phyloP scores from a whole-genome alignment of 1,140 invertebrate genomes.

The Phocides pigmalion region DNA sequence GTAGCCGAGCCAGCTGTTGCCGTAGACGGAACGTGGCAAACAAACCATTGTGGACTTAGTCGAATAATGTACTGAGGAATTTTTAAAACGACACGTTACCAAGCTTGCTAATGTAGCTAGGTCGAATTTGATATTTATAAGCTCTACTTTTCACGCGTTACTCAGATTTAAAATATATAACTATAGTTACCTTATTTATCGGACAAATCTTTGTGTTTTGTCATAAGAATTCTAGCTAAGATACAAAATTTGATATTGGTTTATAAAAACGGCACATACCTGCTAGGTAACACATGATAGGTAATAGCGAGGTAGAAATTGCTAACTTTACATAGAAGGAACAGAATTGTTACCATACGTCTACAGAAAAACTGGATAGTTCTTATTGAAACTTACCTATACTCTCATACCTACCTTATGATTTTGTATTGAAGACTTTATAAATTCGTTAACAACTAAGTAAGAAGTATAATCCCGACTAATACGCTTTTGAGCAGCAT shows the following conservation, averaged over 20 bases:
- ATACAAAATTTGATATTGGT: too few species aligned
- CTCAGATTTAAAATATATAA: too few species aligned
- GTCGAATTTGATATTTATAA: conserved; percentile 11
- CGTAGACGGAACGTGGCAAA: conserved; percentile 58
- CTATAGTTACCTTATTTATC: too few species aligned
- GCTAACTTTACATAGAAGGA: neutral
- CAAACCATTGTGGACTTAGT: conserved; percentile 62
- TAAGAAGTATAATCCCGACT: too few species aligned
- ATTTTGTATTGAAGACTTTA: too few species aligned
- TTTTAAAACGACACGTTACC: conserved; percentile 53
- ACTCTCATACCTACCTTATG: too few species aligned
- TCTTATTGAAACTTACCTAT: neutral
- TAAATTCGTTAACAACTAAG: too few species aligned
- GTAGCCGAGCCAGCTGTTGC: conserved; percentile 73
- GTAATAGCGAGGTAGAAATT: neutral
- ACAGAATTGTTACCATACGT: neutral
- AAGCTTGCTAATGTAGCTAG: neutral
- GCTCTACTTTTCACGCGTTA: neutral
- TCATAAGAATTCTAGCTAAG: too few species aligned
- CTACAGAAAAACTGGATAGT: neutral
- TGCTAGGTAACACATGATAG: too few species aligned
- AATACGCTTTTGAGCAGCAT: too few species aligned
- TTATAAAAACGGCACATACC: too few species aligned
- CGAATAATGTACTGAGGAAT: conserved; percentile 49
- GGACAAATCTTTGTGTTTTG: too few species aligned